Evolutionary conservation across 2,888 invertebrate species (phyloP), one percentile per base, ranked within the genome.

Genomic region (Meghimatium bilineatum): DNA sequence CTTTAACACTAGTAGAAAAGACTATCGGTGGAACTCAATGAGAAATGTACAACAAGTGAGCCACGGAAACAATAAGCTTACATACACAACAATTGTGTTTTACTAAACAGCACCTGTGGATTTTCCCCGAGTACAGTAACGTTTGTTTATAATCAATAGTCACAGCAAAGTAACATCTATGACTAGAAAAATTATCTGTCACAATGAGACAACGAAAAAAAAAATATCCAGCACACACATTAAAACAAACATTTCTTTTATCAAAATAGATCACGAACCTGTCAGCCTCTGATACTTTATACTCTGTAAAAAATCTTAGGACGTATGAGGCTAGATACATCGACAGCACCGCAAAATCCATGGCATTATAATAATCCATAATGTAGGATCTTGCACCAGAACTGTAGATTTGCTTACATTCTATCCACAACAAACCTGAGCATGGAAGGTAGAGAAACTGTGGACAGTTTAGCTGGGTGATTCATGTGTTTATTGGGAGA

Each of bases 301-400:
- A 91, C 86, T 93, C 93, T 14, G 93, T 93, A 84, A 93, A 91
- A 88, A 93, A 93, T 72, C 93, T 88, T 44, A 93, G 90, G 20
- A 92, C 91, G 85, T 93, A 93, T 1, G 93, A 93, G n/a, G 93
- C 92, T 69, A 93, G 87, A 87, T 93, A 93, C 90, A 93, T 92
- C 17, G 93, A 92, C 34, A 93, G 88, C 34, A 93, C 92, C 76
- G 91, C 90, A 86, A 93, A 93, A 87, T 93, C 93, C 88, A 93
- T 91, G 76, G 91, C 91, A 88, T 93, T 93, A 88, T 93, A 93
- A 85, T 93, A 92, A 87, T 93, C 92, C 76, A 91, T 91, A 71
- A 93, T 87, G 87, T 93, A 93, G n/a, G 91, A 91, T 44, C 92
- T 87, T 49, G 93, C 90, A 72, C 93, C 93, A 82, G 91, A 91